Percentiles rank a stretch among this genome's conserved stretches.
Conservation (phyloP, 2,888 invertebrate genomes). For the Hartigia nigra region DNA sequence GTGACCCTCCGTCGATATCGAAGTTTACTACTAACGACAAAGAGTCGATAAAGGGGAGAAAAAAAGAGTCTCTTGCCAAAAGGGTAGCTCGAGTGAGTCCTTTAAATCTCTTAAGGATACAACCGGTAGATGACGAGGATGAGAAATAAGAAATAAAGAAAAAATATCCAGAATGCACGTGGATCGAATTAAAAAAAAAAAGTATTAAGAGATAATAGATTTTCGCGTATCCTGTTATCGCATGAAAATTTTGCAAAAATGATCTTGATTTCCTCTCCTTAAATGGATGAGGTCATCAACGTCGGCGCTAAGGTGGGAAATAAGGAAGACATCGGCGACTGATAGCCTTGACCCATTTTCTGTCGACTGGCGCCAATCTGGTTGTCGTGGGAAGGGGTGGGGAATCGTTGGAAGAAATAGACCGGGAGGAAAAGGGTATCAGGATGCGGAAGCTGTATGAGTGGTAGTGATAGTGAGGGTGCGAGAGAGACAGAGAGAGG, state of each 20-base stretch:
- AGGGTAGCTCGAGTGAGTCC: no score
- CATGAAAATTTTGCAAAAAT: background rate
- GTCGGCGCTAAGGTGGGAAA: background rate
- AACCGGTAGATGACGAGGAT: no score
- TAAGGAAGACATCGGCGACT: background rate
- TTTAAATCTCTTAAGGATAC: no score
- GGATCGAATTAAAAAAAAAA: no score
- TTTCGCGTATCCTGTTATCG: background rate
- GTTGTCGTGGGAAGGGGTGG: constrained; percentile 44
- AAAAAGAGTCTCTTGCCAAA: no score
- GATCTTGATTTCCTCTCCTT: background rate
- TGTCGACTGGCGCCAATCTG: constrained; percentile 57
- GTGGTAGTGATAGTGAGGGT: constrained; percentile 24
- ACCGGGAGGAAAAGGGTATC: constrained; percentile 28
- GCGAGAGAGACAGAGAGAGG: constrained; percentile 14
- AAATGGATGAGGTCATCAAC: background rate
- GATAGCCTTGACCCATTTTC: constrained; percentile 60
- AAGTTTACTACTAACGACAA: no score
- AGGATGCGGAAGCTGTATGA: constrained; percentile 17
- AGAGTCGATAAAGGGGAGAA: background rate
- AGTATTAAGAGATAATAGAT: no score
- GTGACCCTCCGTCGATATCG: background rate
- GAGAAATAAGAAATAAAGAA: no score
- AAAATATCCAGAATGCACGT: no score
- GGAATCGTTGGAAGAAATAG: constrained; percentile 31